These are phyloP conservation scores for Sinopyrophorus schimmeli DNA, from an alignment of 2,888 invertebrate genomes.

Conservation along the genomic window DNA sequence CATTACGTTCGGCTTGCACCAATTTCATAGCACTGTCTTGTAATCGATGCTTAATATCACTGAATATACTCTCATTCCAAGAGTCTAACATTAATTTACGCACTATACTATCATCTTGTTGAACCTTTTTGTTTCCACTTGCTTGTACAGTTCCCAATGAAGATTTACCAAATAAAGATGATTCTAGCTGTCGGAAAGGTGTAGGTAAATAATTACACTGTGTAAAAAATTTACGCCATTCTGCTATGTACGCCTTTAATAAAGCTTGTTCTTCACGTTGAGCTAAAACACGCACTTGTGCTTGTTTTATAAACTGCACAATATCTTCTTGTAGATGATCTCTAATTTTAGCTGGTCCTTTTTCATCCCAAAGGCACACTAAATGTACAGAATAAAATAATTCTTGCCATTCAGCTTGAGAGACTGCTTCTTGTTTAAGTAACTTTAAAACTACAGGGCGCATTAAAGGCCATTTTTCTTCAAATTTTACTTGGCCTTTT, in stretches of 20 bases:
- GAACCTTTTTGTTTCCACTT: slow-evolving; percentile 58
- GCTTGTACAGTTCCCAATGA: slow-evolving; percentile 44
- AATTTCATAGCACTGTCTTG: slow-evolving; percentile 98
- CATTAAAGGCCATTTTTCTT: slow-evolving; percentile 97
- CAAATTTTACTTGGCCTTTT: slow-evolving; percentile 83
- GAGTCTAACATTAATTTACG: slow-evolving; percentile 96
- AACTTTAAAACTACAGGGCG: slow-evolving; percentile 91
- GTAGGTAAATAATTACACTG: slow-evolving; percentile 97
- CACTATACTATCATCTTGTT: slow-evolving; percentile 87
- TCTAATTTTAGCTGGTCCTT: slow-evolving; percentile 85
- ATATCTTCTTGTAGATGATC: slow-evolving; percentile 91
- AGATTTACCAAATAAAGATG: slow-evolving; percentile 74
- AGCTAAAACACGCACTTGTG: slow-evolving; percentile 85
- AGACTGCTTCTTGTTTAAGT: slow-evolving; percentile 90
- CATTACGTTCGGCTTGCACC: slow-evolving; percentile 94
- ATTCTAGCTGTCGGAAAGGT: slow-evolving; percentile 92
- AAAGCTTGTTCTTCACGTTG: slow-evolving; percentile 95
- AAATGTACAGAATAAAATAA: slow-evolving; percentile 94
- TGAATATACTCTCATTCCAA: slow-evolving; percentile 97
- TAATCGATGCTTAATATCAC: slow-evolving; percentile 88
- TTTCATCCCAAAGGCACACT: slow-evolving; percentile 97
- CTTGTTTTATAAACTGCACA: slow-evolving; percentile 90
- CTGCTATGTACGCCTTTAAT: slow-evolving; percentile 93
- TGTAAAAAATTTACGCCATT: slow-evolving; percentile 98
- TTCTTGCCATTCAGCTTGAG: slow-evolving; percentile 96